Evolutionary conservation across 1,140 invertebrate genomes (phyloP).

Genomic region (Notospermus geniculatus): DNA sequence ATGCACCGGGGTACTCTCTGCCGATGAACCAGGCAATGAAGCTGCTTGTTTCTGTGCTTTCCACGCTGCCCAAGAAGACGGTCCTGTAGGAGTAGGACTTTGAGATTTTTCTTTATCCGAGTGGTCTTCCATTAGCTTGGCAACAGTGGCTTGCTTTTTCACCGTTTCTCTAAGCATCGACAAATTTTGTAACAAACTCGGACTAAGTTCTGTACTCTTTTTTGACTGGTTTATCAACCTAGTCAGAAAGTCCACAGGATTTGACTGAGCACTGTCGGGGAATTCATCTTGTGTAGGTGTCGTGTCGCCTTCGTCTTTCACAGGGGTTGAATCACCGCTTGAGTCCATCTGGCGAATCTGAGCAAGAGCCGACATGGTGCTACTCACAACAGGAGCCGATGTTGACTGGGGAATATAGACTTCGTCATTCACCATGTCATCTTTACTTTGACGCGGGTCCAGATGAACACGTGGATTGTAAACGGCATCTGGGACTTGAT

Average conservation of each 20-base stretch:
- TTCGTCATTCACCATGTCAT: conserved; percentile 10
- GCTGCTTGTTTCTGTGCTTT: conserved; percentile 30
- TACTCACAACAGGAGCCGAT: conserved; percentile 26
- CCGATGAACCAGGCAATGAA: not conserved
- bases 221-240: conserved; percentile 42
- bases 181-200: conserved; percentile 42
- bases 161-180: conserved; percentile 31
- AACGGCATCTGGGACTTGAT: conserved; percentile 20
- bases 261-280: conserved; percentile 16
- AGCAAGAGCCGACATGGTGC: conserved; percentile 2
- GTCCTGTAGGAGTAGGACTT: conserved; percentile 4
- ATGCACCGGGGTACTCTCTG: not conserved
- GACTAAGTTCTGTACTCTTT: conserved; percentile 23
- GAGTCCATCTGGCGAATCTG: not conserved
- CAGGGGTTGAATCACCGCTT: conserved; percentile 34
- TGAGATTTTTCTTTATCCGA: conserved; percentile 2
- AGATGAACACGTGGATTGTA: conserved; percentile 15
- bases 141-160: conserved; percentile 19
- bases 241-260: conserved; percentile 50
- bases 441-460: conserved; percentile 14
- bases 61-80: conserved; percentile 34
- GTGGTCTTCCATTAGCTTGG: not conserved
- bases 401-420: conserved; percentile 17
- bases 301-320: conserved; percentile 36
- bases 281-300: conserved; percentile 30